Evolutionary conservation across 2,888 invertebrate genomes (phyloP), one percentile per base, ranked within the genome.

Genomic region (Dynastes hyllus): DNA sequence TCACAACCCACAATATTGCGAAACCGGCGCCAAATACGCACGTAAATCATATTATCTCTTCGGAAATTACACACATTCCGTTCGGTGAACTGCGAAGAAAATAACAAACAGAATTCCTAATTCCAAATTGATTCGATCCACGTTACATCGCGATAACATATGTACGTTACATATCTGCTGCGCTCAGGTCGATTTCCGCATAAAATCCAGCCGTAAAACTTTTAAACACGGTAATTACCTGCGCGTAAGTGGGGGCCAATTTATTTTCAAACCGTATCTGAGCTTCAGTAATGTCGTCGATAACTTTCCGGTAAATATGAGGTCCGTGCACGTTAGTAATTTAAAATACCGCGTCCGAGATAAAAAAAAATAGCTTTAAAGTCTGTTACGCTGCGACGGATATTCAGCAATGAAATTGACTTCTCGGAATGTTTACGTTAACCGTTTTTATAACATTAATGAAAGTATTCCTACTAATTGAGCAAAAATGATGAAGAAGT

Each of bases 161-260:
- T 5, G 32, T 37, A 37, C 2, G 5, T 22, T 37, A 37, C 5
- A 2, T 58, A 58, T 55, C 16, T 22, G 4, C 55, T 16, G 22
- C 1, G 22, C 8, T 6, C 5, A 1, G 29, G 29, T 32, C 32
- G 63, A 63, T 32, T 32, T 32, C 29, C 32, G 32, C 13, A 63
- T 63, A 63, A 63, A 63, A 63, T 29, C n/a, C 63, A 29, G n/a
- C 63, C 27, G 37, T 63, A 32, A 63, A 63, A 63, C 63, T 63
- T 63, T 22, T 32, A 63, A 63, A 63, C 29, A 32, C 63, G 13
- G 32, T 63, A 63, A 63, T 63, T 63, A 63, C 63, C 63, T 63
- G 63, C 63, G 32, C 32, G 27, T 29, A 63, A 63, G 32, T 3
- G 63, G 11, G 32, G 13, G 32, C 29, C 29, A 63, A 32, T 63